A percentile compares a stretch with the other conserved stretches of the same genome.
Conservation (phyloP, 1,140 invertebrate genomes). For the Tribolium castaneum region DNA sequence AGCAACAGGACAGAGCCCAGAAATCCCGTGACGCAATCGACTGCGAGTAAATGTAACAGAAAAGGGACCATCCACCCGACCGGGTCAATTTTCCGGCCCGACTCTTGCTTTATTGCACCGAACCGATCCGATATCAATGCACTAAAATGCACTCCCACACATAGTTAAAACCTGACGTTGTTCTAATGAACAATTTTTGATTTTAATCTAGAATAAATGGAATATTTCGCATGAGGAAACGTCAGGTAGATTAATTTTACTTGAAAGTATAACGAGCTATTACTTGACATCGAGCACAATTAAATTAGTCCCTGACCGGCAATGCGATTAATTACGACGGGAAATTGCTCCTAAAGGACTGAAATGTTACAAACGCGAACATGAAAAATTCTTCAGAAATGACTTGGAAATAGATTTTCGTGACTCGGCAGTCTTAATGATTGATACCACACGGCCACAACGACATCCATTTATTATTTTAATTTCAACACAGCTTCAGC, state of each 20-base stretch:
- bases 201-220: slow-evolving; percentile 14
- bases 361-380: slow-evolving; percentile 17
- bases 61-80: slow-evolving; percentile 8
- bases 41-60: slow-evolving; percentile 19
- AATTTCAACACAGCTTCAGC: too few species aligned
- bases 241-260: slow-evolving; percentile 13
- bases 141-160: slow-evolving; percentile 4
- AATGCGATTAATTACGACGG: slow-evolving; percentile 23
- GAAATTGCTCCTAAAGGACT: slow-evolving; percentile 20
- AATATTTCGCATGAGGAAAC: background rate
- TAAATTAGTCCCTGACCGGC: slow-evolving; percentile 33
- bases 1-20: slow-evolving; percentile 22
- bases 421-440: slow-evolving; percentile 8
- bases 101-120: slow-evolving; percentile 10
- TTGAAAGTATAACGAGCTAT: slow-evolving; percentile 28
- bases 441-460: background rate
- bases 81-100: slow-evolving; percentile 17
- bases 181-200: background rate
- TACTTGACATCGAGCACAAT: slow-evolving; percentile 34
- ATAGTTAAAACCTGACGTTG: background rate
- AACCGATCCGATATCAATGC: background rate
- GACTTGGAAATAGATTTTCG: slow-evolving; percentile 25
- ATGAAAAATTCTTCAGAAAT: slow-evolving; percentile 11
- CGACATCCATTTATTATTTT: background rate
- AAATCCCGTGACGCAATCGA: slow-evolving; percentile 24